These are phyloP conservation scores for Brachycybe producta DNA, from an alignment of 2,888 invertebrate genomes.

Conservation along the genomic window DNA sequence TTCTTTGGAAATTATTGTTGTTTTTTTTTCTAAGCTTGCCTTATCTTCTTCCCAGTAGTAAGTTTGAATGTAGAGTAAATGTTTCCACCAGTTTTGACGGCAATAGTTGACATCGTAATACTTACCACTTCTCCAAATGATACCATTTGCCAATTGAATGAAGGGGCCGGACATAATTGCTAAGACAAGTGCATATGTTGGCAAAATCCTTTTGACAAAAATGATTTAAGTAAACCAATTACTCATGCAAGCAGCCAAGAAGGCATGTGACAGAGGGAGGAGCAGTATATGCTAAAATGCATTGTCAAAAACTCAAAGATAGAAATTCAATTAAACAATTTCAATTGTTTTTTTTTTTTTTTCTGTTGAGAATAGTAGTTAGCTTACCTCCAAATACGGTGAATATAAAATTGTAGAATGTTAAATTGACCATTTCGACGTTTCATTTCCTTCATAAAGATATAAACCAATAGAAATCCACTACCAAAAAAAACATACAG, in stretches of 20 bases:
- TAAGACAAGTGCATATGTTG: conserved; percentile 30
- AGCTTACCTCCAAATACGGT: conserved; percentile 22
- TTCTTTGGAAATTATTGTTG: neutral
- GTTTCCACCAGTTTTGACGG: conserved; percentile 18
- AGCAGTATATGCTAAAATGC: too few relatives aligned
- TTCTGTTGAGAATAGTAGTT: too few relatives aligned
- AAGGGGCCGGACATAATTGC: conserved; percentile 28
- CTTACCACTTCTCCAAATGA: conserved; percentile 25
- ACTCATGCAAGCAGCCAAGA: too few relatives aligned
- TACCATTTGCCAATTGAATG: conserved; percentile 29
- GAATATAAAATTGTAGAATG: conserved; percentile 21
- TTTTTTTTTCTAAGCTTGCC: too few relatives aligned
- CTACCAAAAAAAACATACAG: too few relatives aligned
- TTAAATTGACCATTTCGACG: conserved; percentile 20
- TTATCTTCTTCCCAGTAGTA: neutral
- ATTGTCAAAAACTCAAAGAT: too few relatives aligned
- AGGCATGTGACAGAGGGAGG: too few relatives aligned
- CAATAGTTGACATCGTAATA: conserved; percentile 14
- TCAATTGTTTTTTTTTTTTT: too few relatives aligned
- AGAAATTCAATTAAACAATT: too few relatives aligned
- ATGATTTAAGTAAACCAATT: too few relatives aligned
- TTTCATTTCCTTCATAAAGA: conserved; percentile 20
- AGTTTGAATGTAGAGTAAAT: neutral
- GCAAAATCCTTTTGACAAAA: too few relatives aligned
- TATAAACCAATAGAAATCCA: too few relatives aligned